Evolutionary conservation across 2,888 invertebrate genomes (phyloP), one percentile per base, ranked within the genome.

Genomic region (Trissolcus japonicus): DNA sequence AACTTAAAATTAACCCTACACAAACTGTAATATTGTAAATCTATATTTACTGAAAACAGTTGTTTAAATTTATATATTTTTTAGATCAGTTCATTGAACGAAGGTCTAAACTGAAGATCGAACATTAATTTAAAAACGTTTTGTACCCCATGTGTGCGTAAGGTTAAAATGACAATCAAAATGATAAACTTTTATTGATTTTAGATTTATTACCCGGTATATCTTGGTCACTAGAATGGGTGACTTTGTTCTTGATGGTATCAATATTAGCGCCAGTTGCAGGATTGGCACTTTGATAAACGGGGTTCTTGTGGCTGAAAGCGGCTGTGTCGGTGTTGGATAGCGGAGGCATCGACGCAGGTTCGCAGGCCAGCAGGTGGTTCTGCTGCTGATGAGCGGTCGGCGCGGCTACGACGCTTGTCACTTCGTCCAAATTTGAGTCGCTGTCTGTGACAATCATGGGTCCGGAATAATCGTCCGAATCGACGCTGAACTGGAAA

Each of bases 251-350:
- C 59, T 86, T 87, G 55, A 78, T 68, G 68, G 78, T 68, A 16
- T 87, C 85, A 65, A 80, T 81, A 48, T 62, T 74, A 43, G 77
- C 59, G 19, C 87, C 83, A 71, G 85, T 87, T 16, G 89, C 85
- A 6, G 94, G 91, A 84, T 94, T 93, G 13, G 94, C 95, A 77
- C 94, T 94, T 84, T 94, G 94, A 86, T 95, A 95, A 43, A 93
- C 91, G 0, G 94, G 94, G 83, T 93, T 94, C 66, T 93, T 92
- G 86, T 95, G 93, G 83, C 93, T 94, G 88, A 94, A 94, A 75
- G 91, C 90, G 75, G 91, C 90, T 1, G 87, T 85, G 7, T 82
- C 82, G 16, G 84, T 83, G 66, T 81, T 84, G 60, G 83, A 83
- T 13, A 86, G 88, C 61, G 91, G 91, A 21, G 91, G 91, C 91